A percentile compares a stretch with the other conserved stretches of the same genome.
These are phyloP conservation scores for Crossaster papposus DNA, from an alignment of 53 echinoderm and acorn worm genomes.

Conservation along the genomic window DNA sequence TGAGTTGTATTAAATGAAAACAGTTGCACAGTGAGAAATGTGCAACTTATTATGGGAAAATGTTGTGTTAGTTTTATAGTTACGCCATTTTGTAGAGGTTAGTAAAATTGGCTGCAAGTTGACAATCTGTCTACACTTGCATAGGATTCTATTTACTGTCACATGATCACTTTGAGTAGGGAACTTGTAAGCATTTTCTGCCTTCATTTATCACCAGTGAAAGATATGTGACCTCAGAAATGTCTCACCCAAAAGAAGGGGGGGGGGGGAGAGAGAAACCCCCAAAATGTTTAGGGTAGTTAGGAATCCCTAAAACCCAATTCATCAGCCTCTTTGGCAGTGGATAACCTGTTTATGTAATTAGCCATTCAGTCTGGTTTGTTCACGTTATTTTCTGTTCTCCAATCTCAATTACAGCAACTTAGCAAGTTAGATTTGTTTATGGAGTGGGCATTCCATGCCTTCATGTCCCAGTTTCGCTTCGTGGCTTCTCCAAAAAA, in stretches of 20 bases:
- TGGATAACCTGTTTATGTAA: constrained; percentile 34
- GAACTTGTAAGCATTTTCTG: too few relatives aligned
- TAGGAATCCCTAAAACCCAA: not conserved
- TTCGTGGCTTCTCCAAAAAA: not conserved
- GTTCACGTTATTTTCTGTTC: not conserved
- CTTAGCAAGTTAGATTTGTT: not conserved
- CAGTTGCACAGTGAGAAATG: too few relatives aligned
- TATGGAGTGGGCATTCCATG: not conserved
- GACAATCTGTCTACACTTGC: too few relatives aligned
- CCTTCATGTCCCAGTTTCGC: not conserved
- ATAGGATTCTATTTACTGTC: too few relatives aligned
- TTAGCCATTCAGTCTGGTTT: not conserved
- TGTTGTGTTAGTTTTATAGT: too few relatives aligned
- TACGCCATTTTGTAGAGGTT: too few relatives aligned
- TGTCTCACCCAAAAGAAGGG: not conserved
- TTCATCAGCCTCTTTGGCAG: constrained; percentile 3
- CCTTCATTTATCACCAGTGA: too few relatives aligned
- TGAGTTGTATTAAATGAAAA: too few relatives aligned
- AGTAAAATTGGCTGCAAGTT: too few relatives aligned
- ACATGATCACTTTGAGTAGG: too few relatives aligned
- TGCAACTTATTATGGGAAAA: too few relatives aligned
- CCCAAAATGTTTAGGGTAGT: not conserved
- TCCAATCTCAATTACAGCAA: not conserved
- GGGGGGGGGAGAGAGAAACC: too few relatives aligned
- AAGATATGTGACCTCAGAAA: not conserved